Percentiles rank a stretch among this genome's conserved stretches.
Conservation (phyloP, 1,140 invertebrate genomes). For the Platorchestia sp. region DNA sequence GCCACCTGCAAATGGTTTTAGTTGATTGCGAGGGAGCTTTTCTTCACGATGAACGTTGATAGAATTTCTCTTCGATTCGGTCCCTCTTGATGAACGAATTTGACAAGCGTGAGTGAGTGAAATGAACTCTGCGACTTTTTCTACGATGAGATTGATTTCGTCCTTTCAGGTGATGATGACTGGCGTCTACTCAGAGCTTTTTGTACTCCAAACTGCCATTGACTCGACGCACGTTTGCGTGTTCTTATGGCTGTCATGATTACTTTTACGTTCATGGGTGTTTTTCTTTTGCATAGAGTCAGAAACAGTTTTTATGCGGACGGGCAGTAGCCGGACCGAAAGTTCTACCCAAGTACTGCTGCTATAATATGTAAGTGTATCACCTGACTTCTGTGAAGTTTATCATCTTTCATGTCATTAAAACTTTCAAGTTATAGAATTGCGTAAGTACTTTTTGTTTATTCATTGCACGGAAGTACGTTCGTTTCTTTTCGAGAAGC, state of each 20-base stretch:
- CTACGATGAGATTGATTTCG: slow-evolving; percentile 7
- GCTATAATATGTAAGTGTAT: not conserved
- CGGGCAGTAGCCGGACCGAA: not conserved
- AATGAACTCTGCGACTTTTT: slow-evolving; percentile 33
- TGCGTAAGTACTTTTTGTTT: too few species aligned
- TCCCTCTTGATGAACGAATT: slow-evolving; percentile 12
- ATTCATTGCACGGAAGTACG: not conserved
- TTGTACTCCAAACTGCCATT: not conserved
- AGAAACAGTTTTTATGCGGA: not conserved
- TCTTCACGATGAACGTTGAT: slow-evolving; percentile 30
- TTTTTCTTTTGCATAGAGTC: not conserved
- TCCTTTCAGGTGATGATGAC: slow-evolving; percentile 21
- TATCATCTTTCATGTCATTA: not conserved
- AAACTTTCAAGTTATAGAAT: not conserved
- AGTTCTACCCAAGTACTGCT: not conserved
- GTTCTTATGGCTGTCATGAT: not conserved
- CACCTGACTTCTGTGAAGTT: not conserved
- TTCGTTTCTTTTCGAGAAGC: not conserved
- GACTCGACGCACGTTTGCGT: not conserved
- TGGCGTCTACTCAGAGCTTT: not conserved
- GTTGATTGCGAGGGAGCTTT: slow-evolving; percentile 14
- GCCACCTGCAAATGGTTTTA: slow-evolving; percentile 43
- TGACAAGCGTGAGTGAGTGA: slow-evolving; percentile 32
- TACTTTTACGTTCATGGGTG: not conserved
- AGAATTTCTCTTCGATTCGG: slow-evolving; percentile 14